Percentiles rank a stretch among this genome's conserved stretches.
These are phyloP conservation scores for Brachyistius frenatus DNA, from an alignment of 2,113 vertebrate species.

Conservation along the genomic window DNA sequence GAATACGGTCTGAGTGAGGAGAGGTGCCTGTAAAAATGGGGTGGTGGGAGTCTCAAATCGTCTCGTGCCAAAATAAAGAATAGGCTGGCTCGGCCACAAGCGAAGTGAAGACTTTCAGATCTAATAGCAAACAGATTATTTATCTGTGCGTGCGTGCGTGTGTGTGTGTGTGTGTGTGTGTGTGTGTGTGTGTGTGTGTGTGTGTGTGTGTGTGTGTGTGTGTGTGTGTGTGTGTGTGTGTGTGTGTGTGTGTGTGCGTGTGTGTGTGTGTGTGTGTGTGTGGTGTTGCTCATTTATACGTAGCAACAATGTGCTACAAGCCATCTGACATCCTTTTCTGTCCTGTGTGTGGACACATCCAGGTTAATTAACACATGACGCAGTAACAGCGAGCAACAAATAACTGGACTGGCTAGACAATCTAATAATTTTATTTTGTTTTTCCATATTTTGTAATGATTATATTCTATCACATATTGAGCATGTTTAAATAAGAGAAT, in stretches of 20 bases:
- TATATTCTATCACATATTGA: neutral
- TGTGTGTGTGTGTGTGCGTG: neutral
- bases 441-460: neutral
- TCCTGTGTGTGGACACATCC: neutral
- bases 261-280: neutral
- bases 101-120: conserved; percentile 55
- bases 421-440: neutral
- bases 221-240: neutral
- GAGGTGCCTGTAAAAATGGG: conserved; percentile 47
- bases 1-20: conserved; percentile 58
- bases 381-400: neutral
- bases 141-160: neutral
- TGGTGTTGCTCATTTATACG: neutral
- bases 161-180: neutral
- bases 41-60: conserved; percentile 22
- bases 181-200: neutral
- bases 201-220: neutral
- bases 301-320: conserved; percentile 10
- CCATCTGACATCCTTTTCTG: conserved; percentile 2
- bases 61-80: conserved; percentile 67
- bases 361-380: conserved; percentile 20
- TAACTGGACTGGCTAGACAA: neutral
- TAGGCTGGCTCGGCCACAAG: conserved; percentile 37
- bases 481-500: neutral
- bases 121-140: conserved; percentile 42